A percentile compares a stretch with the other conserved stretches of the same genome.
Conservation (phyloP, 2,888 invertebrate species). For the Apocheima hispidaria region DNA sequence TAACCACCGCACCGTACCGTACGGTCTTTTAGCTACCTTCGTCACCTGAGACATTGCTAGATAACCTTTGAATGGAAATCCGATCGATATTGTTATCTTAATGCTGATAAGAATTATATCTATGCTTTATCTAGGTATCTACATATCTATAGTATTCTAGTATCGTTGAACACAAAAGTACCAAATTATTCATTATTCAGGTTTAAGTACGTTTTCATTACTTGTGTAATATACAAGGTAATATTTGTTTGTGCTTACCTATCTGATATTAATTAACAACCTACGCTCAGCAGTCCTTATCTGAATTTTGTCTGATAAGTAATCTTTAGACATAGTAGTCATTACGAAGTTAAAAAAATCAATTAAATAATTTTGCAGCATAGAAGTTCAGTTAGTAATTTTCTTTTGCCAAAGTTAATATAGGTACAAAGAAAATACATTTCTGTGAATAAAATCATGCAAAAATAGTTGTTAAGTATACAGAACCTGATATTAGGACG, state of each 20-base stretch:
- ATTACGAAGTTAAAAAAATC: too few species aligned
- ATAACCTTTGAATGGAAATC: not conserved
- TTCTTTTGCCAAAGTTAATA: too few species aligned
- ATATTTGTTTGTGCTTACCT: not conserved
- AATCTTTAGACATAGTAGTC: too few species aligned
- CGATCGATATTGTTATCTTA: constrained; percentile 1
- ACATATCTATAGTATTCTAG: not conserved
- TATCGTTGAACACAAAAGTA: not conserved
- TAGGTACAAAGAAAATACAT: too few species aligned
- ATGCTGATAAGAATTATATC: not conserved
- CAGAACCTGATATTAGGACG: too few species aligned
- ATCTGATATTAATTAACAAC: too few species aligned
- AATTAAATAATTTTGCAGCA: too few species aligned
- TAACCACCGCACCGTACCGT: too few species aligned
- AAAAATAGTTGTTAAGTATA: too few species aligned
- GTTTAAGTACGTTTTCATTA: not conserved
- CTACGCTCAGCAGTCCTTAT: not conserved
- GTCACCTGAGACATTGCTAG: not conserved
- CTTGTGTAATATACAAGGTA: not conserved
- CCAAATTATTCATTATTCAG: not conserved
- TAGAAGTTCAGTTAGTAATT: too few species aligned
- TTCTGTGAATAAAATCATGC: too few species aligned
- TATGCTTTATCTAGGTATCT: not conserved
- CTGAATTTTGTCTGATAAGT: not conserved
- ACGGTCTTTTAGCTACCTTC: too few species aligned